These are phyloP conservation scores for Tortricodes alternella DNA, from an alignment of 2,888 invertebrate species.

Conservation along the genomic window DNA sequence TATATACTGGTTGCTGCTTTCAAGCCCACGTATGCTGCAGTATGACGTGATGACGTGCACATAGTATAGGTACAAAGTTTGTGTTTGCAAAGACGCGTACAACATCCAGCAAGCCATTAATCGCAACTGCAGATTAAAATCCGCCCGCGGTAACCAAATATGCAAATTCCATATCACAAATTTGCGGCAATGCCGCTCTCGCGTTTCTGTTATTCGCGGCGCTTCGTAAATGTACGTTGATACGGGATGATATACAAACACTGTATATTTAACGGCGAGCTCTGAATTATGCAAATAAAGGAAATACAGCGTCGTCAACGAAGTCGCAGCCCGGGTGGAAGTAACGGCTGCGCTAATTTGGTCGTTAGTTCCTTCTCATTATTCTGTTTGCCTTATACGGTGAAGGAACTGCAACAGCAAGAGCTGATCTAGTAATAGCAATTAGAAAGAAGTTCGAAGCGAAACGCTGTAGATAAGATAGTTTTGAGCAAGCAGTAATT, in stretches of 20 bases:
- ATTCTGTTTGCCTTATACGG: conserved; percentile 6
- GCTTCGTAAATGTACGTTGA: conserved; percentile 25
- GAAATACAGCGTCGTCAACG: conserved; percentile 25
- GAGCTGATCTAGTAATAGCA: not conserved
- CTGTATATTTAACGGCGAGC: conserved; percentile 23
- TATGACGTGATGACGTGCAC: too few relatives aligned
- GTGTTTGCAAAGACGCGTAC: conserved; percentile 9
- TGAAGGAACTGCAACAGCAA: not conserved
- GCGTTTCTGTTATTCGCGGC: conserved; percentile 29
- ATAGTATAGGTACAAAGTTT: conserved; percentile 1
- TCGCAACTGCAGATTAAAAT: conserved; percentile 27
- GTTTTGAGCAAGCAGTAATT: conserved; percentile 25
- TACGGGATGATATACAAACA: conserved; percentile 27
- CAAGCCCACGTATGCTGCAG: too few relatives aligned
- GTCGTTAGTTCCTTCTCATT: conserved; percentile 24
- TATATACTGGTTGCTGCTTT: conserved; percentile 8
- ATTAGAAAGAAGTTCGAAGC: conserved; percentile 6
- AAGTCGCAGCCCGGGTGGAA: conserved; percentile 10
- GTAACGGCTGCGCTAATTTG: conserved; percentile 24
- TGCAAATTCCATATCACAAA: conserved; percentile 27
- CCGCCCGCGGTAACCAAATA: conserved; percentile 30
- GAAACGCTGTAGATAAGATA: conserved; percentile 5
- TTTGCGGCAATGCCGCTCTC: conserved; percentile 24
- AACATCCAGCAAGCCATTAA: conserved; percentile 21
- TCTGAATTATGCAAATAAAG: conserved; percentile 28